Evolutionary conservation across 2,113 vertebrate species (phyloP), one percentile per base, ranked within the genome.

Genomic region (Phylloscopus whistleri): DNA sequence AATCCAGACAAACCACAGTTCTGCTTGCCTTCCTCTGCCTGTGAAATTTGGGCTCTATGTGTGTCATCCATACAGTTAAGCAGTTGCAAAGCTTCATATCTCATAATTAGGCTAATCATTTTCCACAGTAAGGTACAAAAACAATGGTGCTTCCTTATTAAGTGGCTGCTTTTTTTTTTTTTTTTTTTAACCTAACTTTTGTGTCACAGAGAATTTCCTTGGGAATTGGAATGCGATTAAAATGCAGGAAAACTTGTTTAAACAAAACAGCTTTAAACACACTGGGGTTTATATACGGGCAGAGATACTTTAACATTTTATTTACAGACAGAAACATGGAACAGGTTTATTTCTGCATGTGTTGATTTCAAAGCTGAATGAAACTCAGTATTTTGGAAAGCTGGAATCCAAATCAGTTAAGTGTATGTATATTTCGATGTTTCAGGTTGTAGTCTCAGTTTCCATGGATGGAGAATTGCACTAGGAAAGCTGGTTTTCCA

Each of bases 361-460:
- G 16, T 30, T 51, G 35, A 33, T 73, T 74, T 55, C 55, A 37
- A 73, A 69, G 44, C 20, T 13, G 23, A 69, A 55, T 37, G 64
- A 48, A 77, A 33, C 0, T 12, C 18, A 26, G 15, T 17, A 6
- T 49, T 88, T 88, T 43, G 41, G 35, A n/a, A 28, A 64, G 28
- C 3, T n/a, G 2, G 5, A 10, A 9, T 69, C 0, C 0, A 37
- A 82, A 69, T 33, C 10, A 19, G 3, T n/a, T 24, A 14, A 26
- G 5, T 7, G 19, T 14, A 2, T 55, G 59, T 62, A 37, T 10
- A 16, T 37, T 83, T 48, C 0, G 0, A 4, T 10, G 3, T 21
- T 4, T 17, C 7, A 16, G n/a, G 48, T 30, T 2, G 0, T 10
- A 39, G 21, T 69, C 31, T 52, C 46, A 39, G 10, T 31, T 48